phyloP scores from a whole-genome alignment of 2,888 invertebrate species.

The Andrena flavipes region DNA sequence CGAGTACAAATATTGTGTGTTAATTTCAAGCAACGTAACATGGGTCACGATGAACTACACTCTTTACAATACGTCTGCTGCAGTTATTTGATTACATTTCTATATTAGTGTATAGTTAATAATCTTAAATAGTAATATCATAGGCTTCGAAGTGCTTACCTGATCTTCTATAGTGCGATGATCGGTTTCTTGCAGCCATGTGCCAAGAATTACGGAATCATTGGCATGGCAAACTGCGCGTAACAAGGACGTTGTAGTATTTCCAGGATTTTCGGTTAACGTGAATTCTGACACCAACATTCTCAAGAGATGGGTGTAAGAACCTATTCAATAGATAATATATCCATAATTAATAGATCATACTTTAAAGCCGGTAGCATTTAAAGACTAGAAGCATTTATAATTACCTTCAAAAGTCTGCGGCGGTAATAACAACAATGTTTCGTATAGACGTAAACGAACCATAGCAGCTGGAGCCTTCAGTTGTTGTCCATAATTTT shows the following conservation, averaged over 20 bases:
- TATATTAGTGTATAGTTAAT: slow-evolving; percentile 25
- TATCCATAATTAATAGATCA: slow-evolving; percentile 8
- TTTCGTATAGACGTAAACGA: slow-evolving; percentile 96
- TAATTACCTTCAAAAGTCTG: slow-evolving; percentile 91
- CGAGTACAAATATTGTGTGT: slow-evolving; percentile 74
- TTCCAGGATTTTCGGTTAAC: slow-evolving; percentile 96
- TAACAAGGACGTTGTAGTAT: slow-evolving; percentile 94
- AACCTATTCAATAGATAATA: slow-evolving; percentile 84
- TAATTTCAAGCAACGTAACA: slow-evolving; percentile 42
- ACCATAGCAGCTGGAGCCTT: slow-evolving; percentile 98
- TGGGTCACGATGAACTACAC: slow-evolving; percentile 21
- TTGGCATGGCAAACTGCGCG: slow-evolving; percentile 94
- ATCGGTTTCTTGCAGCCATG: slow-evolving; percentile 98
- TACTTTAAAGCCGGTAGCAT: not conserved
- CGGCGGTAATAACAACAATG: slow-evolving; percentile 91
- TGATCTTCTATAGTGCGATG: slow-evolving; percentile 99
- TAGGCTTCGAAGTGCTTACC: slow-evolving; percentile 86
- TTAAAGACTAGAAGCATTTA: slow-evolving; percentile 15
- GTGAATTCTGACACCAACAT: slow-evolving; percentile 98
- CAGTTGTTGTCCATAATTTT: slow-evolving; percentile 95
- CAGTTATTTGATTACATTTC: slow-evolving; percentile 24
- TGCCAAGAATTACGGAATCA: slow-evolving; percentile 96
- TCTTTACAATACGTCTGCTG: slow-evolving; percentile 46
- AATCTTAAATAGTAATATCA: not conserved
- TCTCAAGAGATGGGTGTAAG: slow-evolving; percentile 94